Percentiles rank a stretch among this genome's conserved stretches.
These are phyloP conservation scores for Drosophila lutescens DNA, from an alignment of 2,888 invertebrate species.

Conservation along the genomic window DNA sequence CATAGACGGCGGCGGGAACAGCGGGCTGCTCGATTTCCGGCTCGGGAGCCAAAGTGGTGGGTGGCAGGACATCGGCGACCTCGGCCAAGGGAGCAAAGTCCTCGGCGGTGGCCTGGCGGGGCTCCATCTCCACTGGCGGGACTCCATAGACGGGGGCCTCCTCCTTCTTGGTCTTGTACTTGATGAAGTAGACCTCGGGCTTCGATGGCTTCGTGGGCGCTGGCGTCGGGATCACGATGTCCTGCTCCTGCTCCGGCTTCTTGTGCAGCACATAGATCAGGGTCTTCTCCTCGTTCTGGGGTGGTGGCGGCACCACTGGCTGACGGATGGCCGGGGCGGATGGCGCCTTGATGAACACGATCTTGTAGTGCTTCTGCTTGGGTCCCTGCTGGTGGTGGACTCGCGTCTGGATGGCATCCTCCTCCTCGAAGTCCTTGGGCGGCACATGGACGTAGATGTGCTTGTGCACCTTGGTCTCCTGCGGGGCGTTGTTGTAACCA, in stretches of 20 bases:
- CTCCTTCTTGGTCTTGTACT: conserved; percentile 84
- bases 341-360: conserved; percentile 96
- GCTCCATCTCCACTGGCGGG: conserved; percentile 69
- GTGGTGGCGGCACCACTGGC: conserved; percentile 90
- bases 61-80: conserved; percentile 57
- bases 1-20: conserved; percentile 60
- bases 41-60: conserved; percentile 64
- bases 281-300: conserved; percentile 94
- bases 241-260: conserved; percentile 92
- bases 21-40: conserved; percentile 61
- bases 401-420: conserved; percentile 77
- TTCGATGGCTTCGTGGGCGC: conserved; percentile 93
- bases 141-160: conserved; percentile 82
- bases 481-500: conserved; percentile 75
- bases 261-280: conserved; percentile 94
- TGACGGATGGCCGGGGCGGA: conserved; percentile 91
- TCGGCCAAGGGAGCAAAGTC: conserved; percentile 58
- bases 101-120: conserved; percentile 60
- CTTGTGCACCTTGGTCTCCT: conserved; percentile 79
- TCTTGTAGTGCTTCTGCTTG: conserved; percentile 94
- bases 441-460: conserved; percentile 84
- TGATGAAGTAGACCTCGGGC: conserved; percentile 94
- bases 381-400: conserved; percentile 84
- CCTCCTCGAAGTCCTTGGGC: conserved; percentile 82
- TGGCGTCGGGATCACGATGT: conserved; percentile 90